These are phyloP conservation scores for Taenioides sp. DNA, from an alignment of 2,797 vertebrate genomes.

Conservation along the genomic window DNA sequence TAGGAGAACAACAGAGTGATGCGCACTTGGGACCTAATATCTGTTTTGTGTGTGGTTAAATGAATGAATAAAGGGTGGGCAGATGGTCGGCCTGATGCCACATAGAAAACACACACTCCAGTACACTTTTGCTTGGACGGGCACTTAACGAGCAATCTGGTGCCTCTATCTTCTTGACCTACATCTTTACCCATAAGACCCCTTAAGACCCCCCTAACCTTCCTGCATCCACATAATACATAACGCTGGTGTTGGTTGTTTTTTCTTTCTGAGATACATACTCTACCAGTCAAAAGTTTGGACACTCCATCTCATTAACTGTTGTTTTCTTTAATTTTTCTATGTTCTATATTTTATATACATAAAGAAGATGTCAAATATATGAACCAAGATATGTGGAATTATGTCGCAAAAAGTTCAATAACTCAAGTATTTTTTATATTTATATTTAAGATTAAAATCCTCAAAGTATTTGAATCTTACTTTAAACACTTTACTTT, in stretches of 20 bases:
- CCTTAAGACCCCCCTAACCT: constrained; percentile 14
- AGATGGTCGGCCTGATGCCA: constrained; percentile 76
- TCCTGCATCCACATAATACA: constrained; percentile 12
- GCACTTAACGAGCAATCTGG: constrained; percentile 80
- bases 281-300: no score
- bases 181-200: constrained; percentile 59
- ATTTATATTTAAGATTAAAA: no score
- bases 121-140: constrained; percentile 77
- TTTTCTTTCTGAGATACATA: not conserved
- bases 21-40: constrained; percentile 50
- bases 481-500: no score
- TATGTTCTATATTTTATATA: no score
- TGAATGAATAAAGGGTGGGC: constrained; percentile 72
- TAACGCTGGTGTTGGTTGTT: constrained; percentile 1
- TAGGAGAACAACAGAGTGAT: constrained; percentile 66
- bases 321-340: no score
- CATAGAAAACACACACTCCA: constrained; percentile 68
- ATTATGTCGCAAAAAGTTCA: no score
- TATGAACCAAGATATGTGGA: no score
- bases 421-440: no score
- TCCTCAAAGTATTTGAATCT: no score
- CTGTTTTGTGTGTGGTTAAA: constrained; percentile 66
- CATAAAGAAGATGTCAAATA: no score
- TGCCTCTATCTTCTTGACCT: constrained; percentile 73
- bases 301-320: no score